Conservation (phyloP, 2,113 vertebrate genomes). For the Tetraodon nigroviridis region DNA sequence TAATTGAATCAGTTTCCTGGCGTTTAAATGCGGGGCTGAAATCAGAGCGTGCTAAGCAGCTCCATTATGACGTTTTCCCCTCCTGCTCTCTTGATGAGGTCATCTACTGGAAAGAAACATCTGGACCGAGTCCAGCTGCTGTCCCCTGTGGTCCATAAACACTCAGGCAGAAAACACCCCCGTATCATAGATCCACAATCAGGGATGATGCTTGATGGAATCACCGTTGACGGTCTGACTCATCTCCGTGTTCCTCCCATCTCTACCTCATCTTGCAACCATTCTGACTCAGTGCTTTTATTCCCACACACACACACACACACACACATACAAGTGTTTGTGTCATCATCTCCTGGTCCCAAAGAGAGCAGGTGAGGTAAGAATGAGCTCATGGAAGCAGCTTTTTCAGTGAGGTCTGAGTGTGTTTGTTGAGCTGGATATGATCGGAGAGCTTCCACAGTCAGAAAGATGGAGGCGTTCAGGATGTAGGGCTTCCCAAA, state of each 20-base stretch:
- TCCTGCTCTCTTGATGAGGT: conserved; percentile 34
- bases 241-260: conserved; percentile 36
- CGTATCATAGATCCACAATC: conserved; percentile 30
- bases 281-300: conserved; percentile 35
- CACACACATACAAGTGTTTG: conserved; percentile 16
- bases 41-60: not conserved
- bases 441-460: conserved; percentile 18
- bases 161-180: conserved; percentile 8
- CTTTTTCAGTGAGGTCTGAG: conserved; percentile 45
- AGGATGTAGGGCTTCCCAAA: conserved; percentile 10
- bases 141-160: conserved; percentile 17
- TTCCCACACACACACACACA: conserved; percentile 19
- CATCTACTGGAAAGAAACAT: conserved; percentile 33
- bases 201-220: conserved; percentile 30
- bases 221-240: conserved; percentile 55
- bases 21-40: too few relatives aligned
- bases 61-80: not conserved
- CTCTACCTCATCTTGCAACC: conserved; percentile 23
- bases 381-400: conserved; percentile 58
- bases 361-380: conserved; percentile 55
- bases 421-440: conserved; percentile 25
- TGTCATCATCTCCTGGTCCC: conserved; percentile 49
- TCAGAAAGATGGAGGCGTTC: conserved; percentile 21
- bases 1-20: too few relatives aligned
- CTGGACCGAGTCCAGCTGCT: conserved; percentile 11